Conservation (phyloP, 2,113 vertebrate genomes). For the Orcinus orca region DNA sequence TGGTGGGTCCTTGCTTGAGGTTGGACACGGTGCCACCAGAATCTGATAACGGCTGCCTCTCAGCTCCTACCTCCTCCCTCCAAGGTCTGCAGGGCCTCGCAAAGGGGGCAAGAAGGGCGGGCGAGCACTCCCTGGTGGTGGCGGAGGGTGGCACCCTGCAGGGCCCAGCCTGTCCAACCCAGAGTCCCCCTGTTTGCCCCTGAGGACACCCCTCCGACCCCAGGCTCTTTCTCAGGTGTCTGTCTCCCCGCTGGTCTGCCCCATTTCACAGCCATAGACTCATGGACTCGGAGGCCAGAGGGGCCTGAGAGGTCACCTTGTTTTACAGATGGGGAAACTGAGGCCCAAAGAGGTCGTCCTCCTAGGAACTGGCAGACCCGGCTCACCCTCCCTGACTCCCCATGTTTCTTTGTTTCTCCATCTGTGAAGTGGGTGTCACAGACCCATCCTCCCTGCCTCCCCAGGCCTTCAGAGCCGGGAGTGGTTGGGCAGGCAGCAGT, state of each 20-base stretch:
- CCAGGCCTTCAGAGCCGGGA: accelerated
- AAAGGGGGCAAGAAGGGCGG: neutral
- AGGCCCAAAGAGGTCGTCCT: neutral
- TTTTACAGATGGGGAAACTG: neutral
- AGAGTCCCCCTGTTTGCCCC: neutral
- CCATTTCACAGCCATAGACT: neutral
- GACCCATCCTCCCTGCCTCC: neutral
- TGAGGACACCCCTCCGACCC: too few species aligned
- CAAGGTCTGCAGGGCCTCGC: neutral
- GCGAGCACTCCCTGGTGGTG: neutral
- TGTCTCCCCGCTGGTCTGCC: neutral
- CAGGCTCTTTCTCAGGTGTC: neutral
- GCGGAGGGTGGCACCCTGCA: neutral
- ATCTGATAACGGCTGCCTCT: neutral
- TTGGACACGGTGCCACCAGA: neutral
- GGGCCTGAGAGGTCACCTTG: neutral
- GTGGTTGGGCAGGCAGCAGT: neutral
- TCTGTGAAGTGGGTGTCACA: neutral
- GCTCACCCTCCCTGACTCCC: neutral
- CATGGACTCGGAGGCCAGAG: neutral
- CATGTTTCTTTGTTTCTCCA: neutral
- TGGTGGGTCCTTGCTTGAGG: neutral
- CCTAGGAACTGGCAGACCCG: neutral
- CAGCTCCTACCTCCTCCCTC: accelerated
- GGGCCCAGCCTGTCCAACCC: neutral